Evolutionary conservation across 64 coral and sea anemone genomes (phyloP), one percentile per base, ranked within the genome.

Genomic region (Porites lutea): DNA sequence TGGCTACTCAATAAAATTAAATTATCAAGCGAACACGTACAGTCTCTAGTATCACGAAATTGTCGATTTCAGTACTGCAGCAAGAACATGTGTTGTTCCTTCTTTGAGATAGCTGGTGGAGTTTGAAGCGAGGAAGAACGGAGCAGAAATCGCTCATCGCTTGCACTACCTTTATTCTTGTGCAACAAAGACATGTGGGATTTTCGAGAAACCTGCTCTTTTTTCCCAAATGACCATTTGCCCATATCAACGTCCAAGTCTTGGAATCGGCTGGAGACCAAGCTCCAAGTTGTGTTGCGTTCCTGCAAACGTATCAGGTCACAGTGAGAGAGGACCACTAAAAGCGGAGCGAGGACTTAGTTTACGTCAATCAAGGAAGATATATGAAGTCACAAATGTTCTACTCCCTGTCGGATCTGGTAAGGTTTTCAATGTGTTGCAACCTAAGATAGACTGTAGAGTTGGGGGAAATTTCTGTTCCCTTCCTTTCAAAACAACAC

Each of bases 191-290:
- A 71, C 44, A 53, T 47, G 55, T 11, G 72, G 70, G 19, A 78
- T 86, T 77, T 92, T 92, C 57, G n/a, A 82, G 51, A 48, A 27
- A 22, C 50, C 71, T 2, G 2, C 18, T 3, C 50, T 60, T 47
- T 48, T 90, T 57, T 61, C 15, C 0, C 54, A 83, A 75, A 64
- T 85, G 69, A 92, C 79, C 50, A 72, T 92, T 49, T 92, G 80
- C 51, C 90, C 79, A 84, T 75, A 47, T 15, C 89, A 91, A 83
- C 78, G 79, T 37, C 59, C 51, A 27, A 74, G 52, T 4, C 52
- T 91, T 13, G 89, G 89, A 37, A 73, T 83, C 59, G 89, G 89
- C 18, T 90, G 89, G 89, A 90, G 78, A 90, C 57, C 76, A 77
- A 71, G 14, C 20, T 43, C 5, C 23, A 71, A 67, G 21, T 55